A percentile compares a stretch with the other conserved stretches of the same genome.
Conservation (phyloP, 2,113 vertebrate species). For the Sorex araneus region DNA sequence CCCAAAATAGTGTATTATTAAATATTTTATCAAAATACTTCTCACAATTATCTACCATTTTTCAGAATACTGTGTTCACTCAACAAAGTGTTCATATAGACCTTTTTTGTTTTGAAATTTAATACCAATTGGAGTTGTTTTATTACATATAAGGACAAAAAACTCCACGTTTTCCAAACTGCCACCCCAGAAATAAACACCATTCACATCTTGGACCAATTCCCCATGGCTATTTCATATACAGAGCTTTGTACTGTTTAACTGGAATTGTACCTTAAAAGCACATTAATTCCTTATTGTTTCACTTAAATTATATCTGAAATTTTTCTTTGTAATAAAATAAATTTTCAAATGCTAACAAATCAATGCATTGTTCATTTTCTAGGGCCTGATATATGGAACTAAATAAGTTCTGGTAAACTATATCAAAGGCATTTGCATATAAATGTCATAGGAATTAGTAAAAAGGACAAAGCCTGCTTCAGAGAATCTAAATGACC, state of each 20-base stretch:
- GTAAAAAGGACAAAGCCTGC: no score
- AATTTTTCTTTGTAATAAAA: slow-evolving; percentile 42
- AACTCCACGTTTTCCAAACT: not conserved
- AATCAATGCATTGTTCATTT: no score
- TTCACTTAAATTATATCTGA: slow-evolving; percentile 50
- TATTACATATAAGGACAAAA: slow-evolving; percentile 23
- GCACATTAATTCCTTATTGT: slow-evolving; percentile 7
- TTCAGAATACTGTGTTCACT: no score
- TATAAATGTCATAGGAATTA: no score
- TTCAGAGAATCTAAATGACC: no score
- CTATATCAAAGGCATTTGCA: no score
- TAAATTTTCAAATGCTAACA: slow-evolving; percentile 9
- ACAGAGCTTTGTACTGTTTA: not conserved
- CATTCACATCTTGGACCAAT: not conserved
- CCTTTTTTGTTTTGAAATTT: slow-evolving; percentile 39
- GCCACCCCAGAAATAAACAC: not conserved
- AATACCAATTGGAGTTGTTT: not conserved
- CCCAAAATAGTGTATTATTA: no score
- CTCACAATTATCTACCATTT: no score
- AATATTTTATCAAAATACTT: no score
- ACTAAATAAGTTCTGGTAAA: no score
- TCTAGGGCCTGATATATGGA: no score
- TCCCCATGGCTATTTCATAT: not conserved
- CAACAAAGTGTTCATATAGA: not conserved
- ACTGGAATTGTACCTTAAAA: slow-evolving; percentile 32